Base-by-base conservation (phyloP, 2,113 vertebrate genomes). In the Leucoraja erinaceus region DNA sequence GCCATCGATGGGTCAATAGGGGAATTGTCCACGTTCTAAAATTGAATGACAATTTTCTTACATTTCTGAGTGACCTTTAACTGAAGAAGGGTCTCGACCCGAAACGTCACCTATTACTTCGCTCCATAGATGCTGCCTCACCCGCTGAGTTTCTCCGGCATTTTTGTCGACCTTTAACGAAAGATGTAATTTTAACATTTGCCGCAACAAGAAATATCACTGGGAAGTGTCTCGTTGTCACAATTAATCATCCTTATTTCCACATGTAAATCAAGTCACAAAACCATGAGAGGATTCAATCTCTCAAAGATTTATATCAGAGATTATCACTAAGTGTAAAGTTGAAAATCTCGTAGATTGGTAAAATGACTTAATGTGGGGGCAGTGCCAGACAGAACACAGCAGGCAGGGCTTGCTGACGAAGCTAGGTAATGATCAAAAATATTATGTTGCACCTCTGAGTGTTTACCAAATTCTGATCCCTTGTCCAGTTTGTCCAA, bases 401-500 rank as follows among this genome's bases (percentile, higher is more conserved):
- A 31, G n/a, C 28, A 31, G 1, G n/a, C 28, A 31, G 1, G n/a
- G 5, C 5, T 61, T 28, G 28, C 54, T 86, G 25, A 1, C 12
- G 9, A 6, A 18, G 31, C n/a, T 16, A 56, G 28, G 8, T 63
- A 88, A 88, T 88, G 63, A 63, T 31, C 83, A 31, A 16, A 88
- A 63, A 33, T 66, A 31, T 9, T 18, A n/a, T 14, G 14, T 63
- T 31, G 59, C 59, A 33, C 3, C 83, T 14, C 83, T 63, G 5
- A 63, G 14, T 63, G 83, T 88, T 31, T 31, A 20, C 28, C 28
- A 88, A 88, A 88, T 88, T n/a, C 59, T 88, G 83, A 88, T 88
- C 59, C 8, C 0, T n/a, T n/a, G 31, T 88, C 59, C 56, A 16
- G 28, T 63, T 88, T 63, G 12, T 3, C 59, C 59, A 16, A 66